phyloP scores from a whole-genome alignment of 2,888 invertebrate species.

The Pollenia angustigena region DNA sequence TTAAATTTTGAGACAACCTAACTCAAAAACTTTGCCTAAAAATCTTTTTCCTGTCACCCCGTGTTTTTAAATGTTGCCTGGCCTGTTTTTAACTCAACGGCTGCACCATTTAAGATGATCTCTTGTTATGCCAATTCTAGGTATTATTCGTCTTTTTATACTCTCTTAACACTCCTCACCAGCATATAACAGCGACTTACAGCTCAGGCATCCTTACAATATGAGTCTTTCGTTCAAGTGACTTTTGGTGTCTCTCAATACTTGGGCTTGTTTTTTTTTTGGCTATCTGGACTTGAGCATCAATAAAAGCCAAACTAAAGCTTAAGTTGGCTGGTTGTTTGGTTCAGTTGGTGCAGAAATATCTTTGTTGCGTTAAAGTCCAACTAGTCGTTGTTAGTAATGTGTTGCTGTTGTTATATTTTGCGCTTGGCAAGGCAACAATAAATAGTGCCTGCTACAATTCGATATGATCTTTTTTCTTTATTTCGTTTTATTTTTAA shows the following conservation, averaged over 20 bases:
- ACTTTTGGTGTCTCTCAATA: neutral
- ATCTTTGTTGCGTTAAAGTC: neutral
- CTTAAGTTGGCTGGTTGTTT: constrained; percentile 10
- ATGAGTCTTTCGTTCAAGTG: neutral
- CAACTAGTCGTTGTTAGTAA: constrained; percentile 1
- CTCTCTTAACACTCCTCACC: neutral
- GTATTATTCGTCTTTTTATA: constrained; percentile 43
- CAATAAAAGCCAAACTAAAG: constrained; percentile 46
- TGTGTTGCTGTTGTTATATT: constrained; percentile 69
- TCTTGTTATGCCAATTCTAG: constrained; percentile 68
- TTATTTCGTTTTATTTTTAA: constrained; percentile 49
- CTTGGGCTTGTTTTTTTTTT: constrained; percentile 20
- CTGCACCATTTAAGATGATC: constrained; percentile 68
- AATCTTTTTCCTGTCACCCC: neutral
- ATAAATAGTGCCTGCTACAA: constrained; percentile 73
- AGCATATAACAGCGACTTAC: neutral
- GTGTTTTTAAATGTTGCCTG: neutral
- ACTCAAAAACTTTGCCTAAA: neutral
- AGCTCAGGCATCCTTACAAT: constrained; percentile 39
- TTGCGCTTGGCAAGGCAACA: constrained; percentile 70
- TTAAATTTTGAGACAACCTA: no score
- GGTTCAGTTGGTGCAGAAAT: neutral
- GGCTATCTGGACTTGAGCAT: constrained; percentile 64
- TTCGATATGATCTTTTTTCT: constrained; percentile 78
- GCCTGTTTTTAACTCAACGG: constrained; percentile 10